These are phyloP conservation scores for Ficedula albicollis DNA, from an alignment of 2,797 vertebrate genomes.

Conservation along the genomic window DNA sequence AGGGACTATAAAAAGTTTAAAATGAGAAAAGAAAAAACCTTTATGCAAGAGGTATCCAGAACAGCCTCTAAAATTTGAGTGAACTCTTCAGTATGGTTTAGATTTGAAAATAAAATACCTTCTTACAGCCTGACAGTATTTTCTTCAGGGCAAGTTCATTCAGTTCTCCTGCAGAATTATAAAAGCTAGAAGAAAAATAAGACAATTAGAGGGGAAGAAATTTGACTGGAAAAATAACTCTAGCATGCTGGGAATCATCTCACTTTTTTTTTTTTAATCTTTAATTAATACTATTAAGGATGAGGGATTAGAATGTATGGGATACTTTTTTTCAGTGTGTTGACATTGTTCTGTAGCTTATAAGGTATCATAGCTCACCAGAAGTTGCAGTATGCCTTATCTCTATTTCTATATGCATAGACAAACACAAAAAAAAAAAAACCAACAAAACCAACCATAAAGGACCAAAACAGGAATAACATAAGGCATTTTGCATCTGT, in stretches of 20 bases:
- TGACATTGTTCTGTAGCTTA: neutral
- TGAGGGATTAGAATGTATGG: neutral
- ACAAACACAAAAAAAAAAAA: neutral
- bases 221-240: neutral
- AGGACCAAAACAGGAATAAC: neutral
- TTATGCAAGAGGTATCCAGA: neutral
- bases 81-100: neutral
- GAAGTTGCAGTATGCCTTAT: neutral
- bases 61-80: neutral
- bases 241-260: neutral
- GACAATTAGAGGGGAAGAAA: constrained; percentile 30
- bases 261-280: too few species aligned
- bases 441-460: neutral
- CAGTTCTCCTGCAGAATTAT: constrained; percentile 84
- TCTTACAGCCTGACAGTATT: constrained; percentile 82
- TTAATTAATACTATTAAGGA: neutral
- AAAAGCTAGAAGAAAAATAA: constrained; percentile 78
- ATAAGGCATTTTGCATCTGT: neutral
- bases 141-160: constrained; percentile 78
- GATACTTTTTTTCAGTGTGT: neutral
- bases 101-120: constrained; percentile 76
- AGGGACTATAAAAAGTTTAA: neutral
- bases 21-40: neutral
- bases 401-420: neutral
- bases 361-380: neutral